phyloP scores from a whole-genome alignment of 35 echinoderm and acorn worm genomes.

The Amphiura filiformis region DNA sequence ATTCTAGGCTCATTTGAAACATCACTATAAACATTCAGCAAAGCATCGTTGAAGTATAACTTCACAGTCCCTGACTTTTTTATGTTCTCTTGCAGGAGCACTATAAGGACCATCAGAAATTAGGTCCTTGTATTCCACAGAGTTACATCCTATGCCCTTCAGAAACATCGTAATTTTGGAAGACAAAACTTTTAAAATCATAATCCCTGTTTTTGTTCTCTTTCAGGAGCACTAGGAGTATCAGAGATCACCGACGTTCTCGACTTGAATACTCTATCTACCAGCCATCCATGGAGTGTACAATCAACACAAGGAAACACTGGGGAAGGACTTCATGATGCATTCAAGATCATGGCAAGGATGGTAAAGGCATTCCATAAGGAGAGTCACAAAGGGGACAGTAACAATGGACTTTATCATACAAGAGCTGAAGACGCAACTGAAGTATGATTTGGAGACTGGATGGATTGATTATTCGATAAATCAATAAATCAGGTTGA shows the following conservation, averaged over 20 bases:
- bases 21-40: no score
- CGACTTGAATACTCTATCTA: slow-evolving; percentile 60
- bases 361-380: slow-evolving; percentile 94
- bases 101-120: no score
- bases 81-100: no score
- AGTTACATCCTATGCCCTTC: no score
- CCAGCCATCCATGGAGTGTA: slow-evolving; percentile 72
- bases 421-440: slow-evolving; percentile 46
- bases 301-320: slow-evolving; percentile 79
- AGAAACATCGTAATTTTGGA: no score
- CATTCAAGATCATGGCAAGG: slow-evolving; percentile 78
- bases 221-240: slow-evolving; percentile 56
- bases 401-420: slow-evolving; percentile 21
- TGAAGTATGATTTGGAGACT: slow-evolving; percentile 25
- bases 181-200: no score
- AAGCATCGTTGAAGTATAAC: no score
- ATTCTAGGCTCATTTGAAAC: no score
- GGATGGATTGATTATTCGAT: no score
- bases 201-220: background rate
- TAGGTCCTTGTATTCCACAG: no score
- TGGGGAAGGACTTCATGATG: slow-evolving; percentile 79
- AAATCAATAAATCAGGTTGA: no score
- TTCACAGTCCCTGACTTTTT: no score
- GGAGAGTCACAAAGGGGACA: slow-evolving; percentile 41
- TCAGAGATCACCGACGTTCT: slow-evolving; percentile 66